Evolutionary conservation across 35 echinoderm and acorn worm species (phyloP).

Genomic region (Stichopus chloronotus): DNA sequence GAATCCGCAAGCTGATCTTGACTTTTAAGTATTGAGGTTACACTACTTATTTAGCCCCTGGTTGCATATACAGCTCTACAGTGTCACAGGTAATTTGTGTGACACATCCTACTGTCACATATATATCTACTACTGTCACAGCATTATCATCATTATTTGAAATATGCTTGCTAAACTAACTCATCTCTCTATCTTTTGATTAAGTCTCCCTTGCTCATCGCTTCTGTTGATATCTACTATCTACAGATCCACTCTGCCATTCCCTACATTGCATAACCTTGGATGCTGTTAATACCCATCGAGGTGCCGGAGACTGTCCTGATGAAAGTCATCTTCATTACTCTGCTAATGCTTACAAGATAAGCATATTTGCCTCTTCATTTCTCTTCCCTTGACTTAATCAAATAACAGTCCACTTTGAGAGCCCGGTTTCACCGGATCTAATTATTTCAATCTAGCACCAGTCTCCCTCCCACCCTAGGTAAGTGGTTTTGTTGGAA

Average conservation of each 20-base stretch:
- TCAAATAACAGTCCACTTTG: conserved; percentile 31
- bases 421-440: conserved; percentile 12
- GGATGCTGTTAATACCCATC: not conserved
- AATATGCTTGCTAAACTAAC: no score
- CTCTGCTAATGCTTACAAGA: conserved; percentile 32
- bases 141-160: no score
- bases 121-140: no score
- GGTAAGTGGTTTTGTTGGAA: not conserved
- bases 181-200: no score
- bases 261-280: not conserved
- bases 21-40: no score
- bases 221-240: not conserved
- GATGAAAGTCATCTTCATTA: not conserved
- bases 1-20: no score
- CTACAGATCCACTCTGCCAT: not conserved
- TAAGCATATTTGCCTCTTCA: not conserved
- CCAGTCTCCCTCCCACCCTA: not conserved
- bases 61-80: no score
- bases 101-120: no score
- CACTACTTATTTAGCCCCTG: no score
- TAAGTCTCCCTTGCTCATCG: not conserved
- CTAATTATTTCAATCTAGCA: conserved; percentile 22
- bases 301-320: not conserved
- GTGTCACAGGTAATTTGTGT: no score
- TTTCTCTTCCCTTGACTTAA: not conserved